Percentiles rank a stretch among this genome's conserved stretches.
Evolutionary conservation across 2,797 vertebrate species (phyloP).

Genomic region (Alectoris magna): DNA sequence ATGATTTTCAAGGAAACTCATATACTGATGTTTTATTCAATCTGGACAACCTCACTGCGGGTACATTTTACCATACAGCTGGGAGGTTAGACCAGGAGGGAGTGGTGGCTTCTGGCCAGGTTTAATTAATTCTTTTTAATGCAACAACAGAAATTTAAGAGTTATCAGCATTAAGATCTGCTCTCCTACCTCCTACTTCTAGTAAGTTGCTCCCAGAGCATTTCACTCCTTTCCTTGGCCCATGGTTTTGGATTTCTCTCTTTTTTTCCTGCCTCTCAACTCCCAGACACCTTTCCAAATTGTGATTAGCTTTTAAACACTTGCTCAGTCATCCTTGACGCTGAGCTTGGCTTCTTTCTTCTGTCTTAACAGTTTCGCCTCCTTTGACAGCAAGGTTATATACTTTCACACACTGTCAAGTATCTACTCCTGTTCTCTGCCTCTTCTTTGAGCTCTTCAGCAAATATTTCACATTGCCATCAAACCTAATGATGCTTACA

Average conservation of each 20-base stretch:
- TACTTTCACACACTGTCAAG: background rate
- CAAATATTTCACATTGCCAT: background rate
- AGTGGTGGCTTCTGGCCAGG: background rate
- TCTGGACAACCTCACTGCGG: no score
- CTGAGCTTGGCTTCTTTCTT: conserved; percentile 10
- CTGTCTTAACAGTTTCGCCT: background rate
- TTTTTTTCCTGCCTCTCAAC: background rate
- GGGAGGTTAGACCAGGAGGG: background rate
- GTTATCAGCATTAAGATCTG: background rate
- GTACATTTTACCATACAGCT: background rate
- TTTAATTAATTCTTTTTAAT: background rate
- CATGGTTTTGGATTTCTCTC: fast-evolving
- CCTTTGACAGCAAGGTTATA: conserved; percentile 18
- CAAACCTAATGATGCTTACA: conserved; percentile 7
- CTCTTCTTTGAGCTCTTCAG: background rate
- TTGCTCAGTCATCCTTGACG: conserved; percentile 19
- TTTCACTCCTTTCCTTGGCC: background rate
- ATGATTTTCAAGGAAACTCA: background rate
- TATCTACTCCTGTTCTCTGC: background rate
- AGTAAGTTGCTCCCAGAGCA: background rate
- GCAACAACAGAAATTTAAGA: background rate
- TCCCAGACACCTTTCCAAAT: background rate
- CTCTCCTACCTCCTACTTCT: background rate
- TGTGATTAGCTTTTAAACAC: background rate
- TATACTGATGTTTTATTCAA: background rate